Percentiles rank a stretch among this genome's conserved stretches.
These are phyloP conservation scores for Caenorhabditis zanzibari DNA, from an alignment of 2,888 invertebrate genomes.

Conservation along the genomic window DNA sequence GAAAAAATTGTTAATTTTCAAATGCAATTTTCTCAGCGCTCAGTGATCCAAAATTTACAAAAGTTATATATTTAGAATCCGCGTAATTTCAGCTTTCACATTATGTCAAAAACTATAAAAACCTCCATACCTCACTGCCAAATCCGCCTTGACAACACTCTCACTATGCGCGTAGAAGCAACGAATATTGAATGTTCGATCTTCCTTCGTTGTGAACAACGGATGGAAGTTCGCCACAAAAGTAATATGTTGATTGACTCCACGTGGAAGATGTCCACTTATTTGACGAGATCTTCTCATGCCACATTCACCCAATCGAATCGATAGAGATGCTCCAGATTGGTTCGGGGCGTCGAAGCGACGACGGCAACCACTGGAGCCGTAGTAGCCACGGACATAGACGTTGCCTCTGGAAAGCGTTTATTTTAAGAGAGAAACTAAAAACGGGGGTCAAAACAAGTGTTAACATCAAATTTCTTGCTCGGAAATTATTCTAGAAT, in stretches of 20 bases:
- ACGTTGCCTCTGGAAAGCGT: conserved; percentile 79
- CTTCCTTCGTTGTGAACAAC: conserved; percentile 80
- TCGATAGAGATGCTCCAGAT: conserved; percentile 71
- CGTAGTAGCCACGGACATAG: conserved; percentile 80
- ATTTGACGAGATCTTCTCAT: conserved; percentile 80
- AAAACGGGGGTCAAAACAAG: too few species aligned
- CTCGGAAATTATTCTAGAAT: too few species aligned
- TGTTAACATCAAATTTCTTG: too few species aligned
- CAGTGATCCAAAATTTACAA: too few species aligned
- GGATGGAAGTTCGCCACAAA: conserved; percentile 81
- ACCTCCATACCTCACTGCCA: conserved; percentile 69
- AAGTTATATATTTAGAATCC: too few species aligned
- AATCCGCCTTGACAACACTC: conserved; percentile 70
- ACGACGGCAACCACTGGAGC: conserved; percentile 73
- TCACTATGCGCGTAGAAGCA: conserved; percentile 80
- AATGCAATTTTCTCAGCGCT: too few species aligned
- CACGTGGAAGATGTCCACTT: conserved; percentile 74
- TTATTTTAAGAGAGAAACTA: not conserved
- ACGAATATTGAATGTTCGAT: conserved; percentile 79
- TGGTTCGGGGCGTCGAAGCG: conserved; percentile 73
- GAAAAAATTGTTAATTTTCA: too few species aligned
- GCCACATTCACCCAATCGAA: conserved; percentile 81
- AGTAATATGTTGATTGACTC: conserved; percentile 77
- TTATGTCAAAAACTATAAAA: not conserved
- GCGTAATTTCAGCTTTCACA: too few species aligned